Base-by-base conservation (phyloP, 2,113 vertebrate species). In the Salvator merianae region DNA sequence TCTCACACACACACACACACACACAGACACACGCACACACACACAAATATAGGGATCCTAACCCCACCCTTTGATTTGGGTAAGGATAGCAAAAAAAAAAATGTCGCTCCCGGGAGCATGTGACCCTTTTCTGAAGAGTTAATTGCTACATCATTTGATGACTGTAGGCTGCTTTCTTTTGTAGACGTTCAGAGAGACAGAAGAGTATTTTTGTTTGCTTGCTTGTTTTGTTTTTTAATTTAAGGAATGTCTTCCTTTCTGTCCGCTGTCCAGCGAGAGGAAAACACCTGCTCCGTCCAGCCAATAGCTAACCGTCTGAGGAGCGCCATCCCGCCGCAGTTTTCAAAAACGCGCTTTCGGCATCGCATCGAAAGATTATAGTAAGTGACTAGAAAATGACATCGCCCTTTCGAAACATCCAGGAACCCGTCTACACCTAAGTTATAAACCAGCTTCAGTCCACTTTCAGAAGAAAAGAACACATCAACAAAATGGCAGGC, bases 61-160 rank as follows among this genome's bases (percentile, higher is more conserved):
- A 43, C 5, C 26, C 63, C 32, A 9, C 26, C 32, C 75, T 63
- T 6, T 32, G 3, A 24, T 59, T 32, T 63, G 47, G 53, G 50
- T 47, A 30, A 18, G n/a, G 30, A 59, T 36, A 76, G 79, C 36
- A 76, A 69, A 86, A 50, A 86, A 77, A 69, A n/a, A n/a, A n/a
- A n/a, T n/a, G n/a, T n/a, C n/a, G n/a, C n/a, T n/a, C n/a, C 70
- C 40, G 38, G 47, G 9, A 70, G n/a, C 22, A 36, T 43, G 66
- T 62, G 79, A 63, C 74, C 73, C 74, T 63, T 20, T 82, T 71
- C 74, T 55, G 16, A 36, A 50, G 20, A 53, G 36, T 82, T 62
- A 62, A 77, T n/a, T 63, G 36, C 63, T 78, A 62, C 73, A 63
- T 72, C 26, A 18, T n/a, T 63, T 65, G 79, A 77, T 77, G 36